Conservation (phyloP, 2,888 invertebrate species). For the Pimpla rufipes region DNA sequence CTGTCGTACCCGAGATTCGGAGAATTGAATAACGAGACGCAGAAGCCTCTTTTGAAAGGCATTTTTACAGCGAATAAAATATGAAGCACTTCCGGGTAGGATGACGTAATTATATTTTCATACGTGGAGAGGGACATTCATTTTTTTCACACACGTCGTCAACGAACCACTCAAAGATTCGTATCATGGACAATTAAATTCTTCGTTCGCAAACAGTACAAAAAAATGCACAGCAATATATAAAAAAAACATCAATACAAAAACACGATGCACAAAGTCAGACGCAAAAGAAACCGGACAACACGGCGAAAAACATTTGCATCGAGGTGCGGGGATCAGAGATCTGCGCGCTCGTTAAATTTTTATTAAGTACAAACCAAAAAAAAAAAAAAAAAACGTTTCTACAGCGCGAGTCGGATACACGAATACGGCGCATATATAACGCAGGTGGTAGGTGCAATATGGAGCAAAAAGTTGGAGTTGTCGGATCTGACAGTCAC, state of each 20-base stretch:
- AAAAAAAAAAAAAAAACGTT: neutral
- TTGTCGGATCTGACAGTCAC: slow-evolving; percentile 52
- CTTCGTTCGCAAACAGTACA: neutral
- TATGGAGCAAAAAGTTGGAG: slow-evolving; percentile 54
- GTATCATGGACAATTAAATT: neutral
- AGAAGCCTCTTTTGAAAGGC: too few relatives aligned
- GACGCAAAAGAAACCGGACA: slow-evolving; percentile 20
- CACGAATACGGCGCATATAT: neutral
- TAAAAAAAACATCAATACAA: neutral
- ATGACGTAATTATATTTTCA: neutral
- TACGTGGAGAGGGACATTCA: too few relatives aligned
- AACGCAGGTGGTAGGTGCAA: slow-evolving; percentile 25
- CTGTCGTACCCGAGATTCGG: neutral
- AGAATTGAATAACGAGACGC: too few relatives aligned
- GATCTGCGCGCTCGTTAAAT: slow-evolving; percentile 51
- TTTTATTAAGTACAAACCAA: neutral
- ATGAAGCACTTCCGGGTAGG: neutral
- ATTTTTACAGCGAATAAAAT: neutral
- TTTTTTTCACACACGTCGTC: neutral
- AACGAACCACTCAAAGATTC: neutral
- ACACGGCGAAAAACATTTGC: neutral
- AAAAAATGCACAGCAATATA: neutral
- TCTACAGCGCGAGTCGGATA: neutral
- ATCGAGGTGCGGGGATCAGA: slow-evolving; percentile 22
- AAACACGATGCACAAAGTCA: neutral